phyloP scores from a whole-genome alignment of 2,888 invertebrate species.

The Ommatoiulus sabulosus region DNA sequence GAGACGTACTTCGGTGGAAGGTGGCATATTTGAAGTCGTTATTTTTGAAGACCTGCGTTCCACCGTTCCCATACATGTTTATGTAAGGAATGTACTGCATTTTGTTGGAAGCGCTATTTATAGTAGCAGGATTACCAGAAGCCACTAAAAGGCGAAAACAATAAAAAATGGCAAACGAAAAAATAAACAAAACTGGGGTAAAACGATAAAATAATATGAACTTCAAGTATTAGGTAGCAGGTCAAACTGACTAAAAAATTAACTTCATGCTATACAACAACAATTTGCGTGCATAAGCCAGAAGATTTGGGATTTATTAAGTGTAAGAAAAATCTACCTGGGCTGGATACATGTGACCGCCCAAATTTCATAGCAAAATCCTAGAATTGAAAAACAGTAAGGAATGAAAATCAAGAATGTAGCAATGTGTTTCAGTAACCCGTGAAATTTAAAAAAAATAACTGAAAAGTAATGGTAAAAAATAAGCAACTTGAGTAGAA shows the following conservation, averaged over 20 bases:
- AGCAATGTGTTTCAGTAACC: no score
- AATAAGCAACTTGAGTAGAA: no score
- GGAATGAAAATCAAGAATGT: not conserved
- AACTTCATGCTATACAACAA: constrained; percentile 13
- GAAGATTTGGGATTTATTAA: not conserved
- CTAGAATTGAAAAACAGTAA: constrained; percentile 41
- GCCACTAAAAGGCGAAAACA: constrained; percentile 49
- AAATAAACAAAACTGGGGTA: constrained; percentile 42
- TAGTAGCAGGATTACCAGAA: constrained; percentile 49
- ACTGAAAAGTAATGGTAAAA: no score
- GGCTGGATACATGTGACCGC: constrained; percentile 53
- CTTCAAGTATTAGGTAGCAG: not conserved
- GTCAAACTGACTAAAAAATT: not conserved
- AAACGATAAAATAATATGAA: not conserved
- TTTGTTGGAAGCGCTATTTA: constrained; percentile 47
- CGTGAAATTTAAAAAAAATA: no score
- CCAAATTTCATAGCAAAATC: constrained; percentile 55
- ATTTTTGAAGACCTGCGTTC: constrained; percentile 22
- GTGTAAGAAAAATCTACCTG: constrained; percentile 54
- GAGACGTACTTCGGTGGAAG: constrained; percentile 59
- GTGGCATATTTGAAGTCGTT: constrained; percentile 59
- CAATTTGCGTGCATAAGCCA: not conserved
- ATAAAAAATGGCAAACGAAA: constrained; percentile 51
- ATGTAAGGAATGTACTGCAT: constrained; percentile 50
- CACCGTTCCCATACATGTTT: not conserved